Base-by-base conservation (phyloP, 2,113 vertebrate genomes). In the Poicephalus meyeri region DNA sequence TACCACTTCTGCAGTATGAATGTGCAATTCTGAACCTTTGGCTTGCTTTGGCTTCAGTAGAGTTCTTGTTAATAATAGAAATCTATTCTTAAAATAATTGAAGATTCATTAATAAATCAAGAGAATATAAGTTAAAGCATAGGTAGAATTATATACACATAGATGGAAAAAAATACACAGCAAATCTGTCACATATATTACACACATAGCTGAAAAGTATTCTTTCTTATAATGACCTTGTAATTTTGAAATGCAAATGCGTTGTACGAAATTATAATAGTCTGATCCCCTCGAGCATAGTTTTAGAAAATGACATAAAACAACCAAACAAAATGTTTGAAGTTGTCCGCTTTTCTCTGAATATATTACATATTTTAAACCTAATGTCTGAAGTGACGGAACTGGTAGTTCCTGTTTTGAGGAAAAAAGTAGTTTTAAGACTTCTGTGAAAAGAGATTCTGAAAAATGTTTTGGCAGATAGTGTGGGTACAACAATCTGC, bases 401-500 rank as follows among this genome's bases (percentile, higher is more conserved):
- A 94, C 86, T 83, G 83, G 79, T 93, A 86, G 82, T 94, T 96
- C 91, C 72, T 74, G 85, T 94, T 94, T 83, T 68, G 47, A 83
- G 46, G 68, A 69, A 63, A 80, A 73, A 58, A 70, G 46, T 60
- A 2, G 1, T 50, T 63, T 86, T 44, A 86, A 37, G 47, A 25
- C 47, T 82, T 83, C 20, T 80, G 5, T 39, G 25, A 25, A 70
- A 86, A 88, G 42, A 74, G 12, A 60, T 71, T 93, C 29, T 83
- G 81, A 73, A 83, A 92, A 83, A 46, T 39, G 52, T 80, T 42
- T 52, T 0, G 3, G 39, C 33, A 82, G 10, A 37, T 33, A 71
- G 33, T 25, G n/a, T 20, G 41, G 44, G 41, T 82, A 76, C 1
- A 1, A 66, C n/a, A 35, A 29, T n/a, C 31, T 56, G 46, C 64